phyloP scores from a whole-genome alignment of 1,140 invertebrate genomes.

The Drosophila pectinifera region DNA sequence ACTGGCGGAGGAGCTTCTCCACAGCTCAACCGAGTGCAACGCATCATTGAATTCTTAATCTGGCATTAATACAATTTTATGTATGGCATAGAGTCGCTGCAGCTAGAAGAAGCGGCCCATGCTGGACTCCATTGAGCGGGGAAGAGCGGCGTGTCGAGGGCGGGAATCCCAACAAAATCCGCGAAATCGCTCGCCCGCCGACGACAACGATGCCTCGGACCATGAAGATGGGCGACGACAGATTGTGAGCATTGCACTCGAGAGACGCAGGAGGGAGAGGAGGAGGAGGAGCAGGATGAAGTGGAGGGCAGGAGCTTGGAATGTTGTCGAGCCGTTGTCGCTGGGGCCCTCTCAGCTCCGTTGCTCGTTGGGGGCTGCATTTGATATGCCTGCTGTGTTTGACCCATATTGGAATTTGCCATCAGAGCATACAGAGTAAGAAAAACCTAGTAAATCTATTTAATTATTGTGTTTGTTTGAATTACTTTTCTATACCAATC shows the following conservation, averaged over 20 bases:
- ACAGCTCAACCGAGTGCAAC: conserved; percentile 41
- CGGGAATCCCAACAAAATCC: conserved; percentile 78
- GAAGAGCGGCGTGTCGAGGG: conserved; percentile 17
- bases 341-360: conserved; percentile 5
- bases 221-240: conserved; percentile 69
- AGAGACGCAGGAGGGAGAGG: conserved; percentile 11
- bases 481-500: too few relatives aligned
- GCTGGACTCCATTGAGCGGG: conserved; percentile 1
- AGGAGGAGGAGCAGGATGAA: conserved; percentile 4
- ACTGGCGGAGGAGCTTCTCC: conserved; percentile 18
- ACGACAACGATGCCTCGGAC: conserved; percentile 37
- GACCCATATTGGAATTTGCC: conserved; percentile 83
- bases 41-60: conserved; percentile 81
- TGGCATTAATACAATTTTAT: conserved; percentile 83
- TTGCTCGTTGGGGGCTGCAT: conserved; percentile 59
- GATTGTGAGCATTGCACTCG: conserved; percentile 68
- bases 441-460: background rate
- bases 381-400: conserved; percentile 83
- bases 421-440: conserved; percentile 28
- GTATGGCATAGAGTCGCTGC: conserved; percentile 47
- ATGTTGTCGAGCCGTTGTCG: conserved; percentile 55
- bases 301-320: conserved; percentile 38
- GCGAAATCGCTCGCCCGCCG: conserved; percentile 19
- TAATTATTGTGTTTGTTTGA: background rate
- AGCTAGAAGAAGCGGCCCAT: conserved; percentile 3